phyloP scores from a whole-genome alignment of 2,113 vertebrate genomes.

The Pedionomus torquatus region DNA sequence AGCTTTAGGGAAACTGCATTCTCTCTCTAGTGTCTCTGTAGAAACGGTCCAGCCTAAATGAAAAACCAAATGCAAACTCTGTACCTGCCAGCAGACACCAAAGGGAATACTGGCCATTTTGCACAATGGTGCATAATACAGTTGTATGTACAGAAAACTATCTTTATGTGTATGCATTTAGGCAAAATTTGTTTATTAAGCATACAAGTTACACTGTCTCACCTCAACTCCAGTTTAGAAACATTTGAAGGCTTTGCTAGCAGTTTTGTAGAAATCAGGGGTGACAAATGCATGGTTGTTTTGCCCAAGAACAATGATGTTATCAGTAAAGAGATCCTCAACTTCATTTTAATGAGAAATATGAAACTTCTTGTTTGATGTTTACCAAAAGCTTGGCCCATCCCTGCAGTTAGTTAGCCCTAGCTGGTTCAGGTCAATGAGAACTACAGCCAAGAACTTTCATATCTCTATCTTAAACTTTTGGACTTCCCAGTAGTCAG shows the following conservation, averaged over 20 bases:
- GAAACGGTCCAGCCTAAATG: neutral
- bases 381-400: neutral
- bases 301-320: neutral
- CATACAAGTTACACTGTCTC: neutral
- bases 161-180: neutral
- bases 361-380: neutral
- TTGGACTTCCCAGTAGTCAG: neutral
- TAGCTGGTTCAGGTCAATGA: neutral
- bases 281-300: neutral
- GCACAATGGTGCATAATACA: neutral
- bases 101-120: neutral
- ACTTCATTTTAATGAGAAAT: neutral
- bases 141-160: neutral
- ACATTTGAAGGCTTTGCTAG: neutral
- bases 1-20: neutral
- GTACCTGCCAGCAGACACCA: neutral
- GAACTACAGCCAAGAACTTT: neutral
- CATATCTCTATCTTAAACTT: neutral
- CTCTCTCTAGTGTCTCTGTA: neutral
- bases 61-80: neutral
- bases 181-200: neutral
- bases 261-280: neutral
- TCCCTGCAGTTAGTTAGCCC: neutral
- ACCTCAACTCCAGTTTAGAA: neutral
- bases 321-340: neutral